phyloP scores from a whole-genome alignment of 2,888 invertebrate genomes.

The Cylindroiulus punctatus region DNA sequence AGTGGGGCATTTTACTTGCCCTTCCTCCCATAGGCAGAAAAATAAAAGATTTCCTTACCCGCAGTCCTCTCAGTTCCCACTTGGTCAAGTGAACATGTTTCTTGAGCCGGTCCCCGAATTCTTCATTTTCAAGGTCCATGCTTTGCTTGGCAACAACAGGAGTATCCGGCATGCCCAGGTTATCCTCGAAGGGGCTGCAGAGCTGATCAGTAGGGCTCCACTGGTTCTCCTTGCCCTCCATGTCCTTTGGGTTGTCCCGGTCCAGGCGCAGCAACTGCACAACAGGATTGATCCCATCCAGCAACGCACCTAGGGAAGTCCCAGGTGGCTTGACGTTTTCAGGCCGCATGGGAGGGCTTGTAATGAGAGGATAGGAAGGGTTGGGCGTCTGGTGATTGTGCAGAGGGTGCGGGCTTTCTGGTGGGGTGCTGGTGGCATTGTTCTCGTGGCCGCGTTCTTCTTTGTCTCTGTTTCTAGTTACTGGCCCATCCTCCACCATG shows the following conservation, averaged over 20 bases:
- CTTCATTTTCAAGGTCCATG: background rate
- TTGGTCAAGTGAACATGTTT: conserved; percentile 64
- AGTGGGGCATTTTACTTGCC: no score
- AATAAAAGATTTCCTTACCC: conserved; percentile 60
- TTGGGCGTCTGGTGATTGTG: background rate
- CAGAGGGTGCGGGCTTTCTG: conserved; percentile 53
- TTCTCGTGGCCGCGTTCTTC: conserved; percentile 34
- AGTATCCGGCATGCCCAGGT: background rate
- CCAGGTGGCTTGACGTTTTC: background rate
- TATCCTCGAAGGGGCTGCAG: background rate
- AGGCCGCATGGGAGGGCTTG: background rate
- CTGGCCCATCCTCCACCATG: conserved; percentile 62
- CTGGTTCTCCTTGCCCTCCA: conserved; percentile 54
- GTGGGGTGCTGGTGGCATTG: conserved; percentile 53
- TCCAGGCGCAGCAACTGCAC: background rate
- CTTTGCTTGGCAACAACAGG: background rate
- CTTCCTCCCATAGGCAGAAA: background rate
- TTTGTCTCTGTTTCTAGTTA: conserved; percentile 52
- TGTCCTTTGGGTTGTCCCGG: conserved; percentile 22
- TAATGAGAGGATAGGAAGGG: background rate
- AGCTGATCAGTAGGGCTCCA: conserved; percentile 13
- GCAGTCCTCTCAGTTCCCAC: conserved; percentile 70
- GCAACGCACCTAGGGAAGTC: background rate
- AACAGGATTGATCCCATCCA: background rate
- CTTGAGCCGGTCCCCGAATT: background rate